Base-by-base conservation (phyloP, 2,113 vertebrate genomes). In the Tichodroma muraria region DNA sequence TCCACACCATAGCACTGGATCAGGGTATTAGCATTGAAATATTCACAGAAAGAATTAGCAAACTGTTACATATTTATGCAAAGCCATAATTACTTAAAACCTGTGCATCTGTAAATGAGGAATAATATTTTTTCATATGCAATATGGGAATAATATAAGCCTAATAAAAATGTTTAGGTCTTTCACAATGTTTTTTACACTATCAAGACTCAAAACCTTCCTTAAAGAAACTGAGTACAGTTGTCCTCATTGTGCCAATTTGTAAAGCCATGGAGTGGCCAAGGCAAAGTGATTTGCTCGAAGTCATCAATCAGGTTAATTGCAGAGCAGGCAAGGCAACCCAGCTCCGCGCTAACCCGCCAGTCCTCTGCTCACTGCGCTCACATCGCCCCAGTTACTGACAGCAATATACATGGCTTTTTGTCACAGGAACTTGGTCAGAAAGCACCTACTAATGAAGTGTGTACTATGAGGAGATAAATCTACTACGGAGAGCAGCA, bases 291-390 rank as follows among this genome's bases (percentile, higher is more conserved):
- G 5, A 81, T 92, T 91, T 91, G 53, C 85, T 89, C 9, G 0
- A 80, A 96, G 85, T 95, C 90, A 96, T 91, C 92, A 72, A 38
- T 82, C 92, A 90, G 45, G 50, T 37, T 94, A 85, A 95, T 88
- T 91, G 68, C 88, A 83, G 71, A 80, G 88, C 37, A 84, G 78
- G 28, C 56, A 89, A 87, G 11, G 12, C 57, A 91, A 20, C 70
- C 17, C 70, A 80, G 57, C 49, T 89, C 90, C 9, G 81, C 59
- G 75, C 57, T 22, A 89, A 40, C 45, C 54, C 0, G 0, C 66
- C 81, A 65, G 53, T 88, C 53, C 75, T 64, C 66, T 53, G 15
- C 79, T 89, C 22, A 56, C 81, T n/a, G 11, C 0, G 0, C 73
- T 76, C 65, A 27, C 54, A 47, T 61, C 76, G 73, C 40, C 70